Evolutionary conservation across 2,797 vertebrate genomes (phyloP).

Genomic region (Oreortyx pictus): DNA sequence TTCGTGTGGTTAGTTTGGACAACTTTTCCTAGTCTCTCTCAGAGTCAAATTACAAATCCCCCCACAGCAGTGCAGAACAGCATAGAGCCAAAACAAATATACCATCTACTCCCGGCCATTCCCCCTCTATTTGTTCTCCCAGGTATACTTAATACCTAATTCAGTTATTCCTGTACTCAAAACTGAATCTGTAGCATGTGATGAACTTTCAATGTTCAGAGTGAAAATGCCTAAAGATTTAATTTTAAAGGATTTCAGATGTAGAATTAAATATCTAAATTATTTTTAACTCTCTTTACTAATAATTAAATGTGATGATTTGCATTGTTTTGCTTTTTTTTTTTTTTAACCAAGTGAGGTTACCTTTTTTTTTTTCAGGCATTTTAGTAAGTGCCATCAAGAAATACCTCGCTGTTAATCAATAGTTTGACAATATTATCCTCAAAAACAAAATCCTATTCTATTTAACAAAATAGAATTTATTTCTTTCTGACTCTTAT

Average conservation of each 20-base stretch:
- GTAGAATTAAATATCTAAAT: background rate
- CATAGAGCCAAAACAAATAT: background rate
- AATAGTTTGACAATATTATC: background rate
- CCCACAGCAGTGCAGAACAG: background rate
- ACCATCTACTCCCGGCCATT: background rate
- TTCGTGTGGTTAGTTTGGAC: fast-evolving
- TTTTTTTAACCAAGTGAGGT: background rate
- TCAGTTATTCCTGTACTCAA: background rate
- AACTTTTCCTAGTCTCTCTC: background rate
- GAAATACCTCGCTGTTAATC: background rate
- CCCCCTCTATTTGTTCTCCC: background rate
- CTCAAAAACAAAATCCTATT: background rate
- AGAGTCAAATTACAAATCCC: background rate
- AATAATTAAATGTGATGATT: background rate
- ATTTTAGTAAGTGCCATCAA: background rate
- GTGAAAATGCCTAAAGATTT: background rate
- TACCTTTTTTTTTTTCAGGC: background rate
- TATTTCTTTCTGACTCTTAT: background rate
- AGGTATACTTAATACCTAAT: background rate
- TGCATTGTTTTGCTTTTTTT: background rate
- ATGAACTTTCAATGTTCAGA: background rate
- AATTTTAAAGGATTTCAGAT: background rate
- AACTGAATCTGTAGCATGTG: background rate
- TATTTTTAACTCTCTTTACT: background rate
- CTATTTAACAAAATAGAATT: background rate